Base-by-base conservation (phyloP, 2,113 vertebrate genomes). In the Campylomormyrus numenius region DNA sequence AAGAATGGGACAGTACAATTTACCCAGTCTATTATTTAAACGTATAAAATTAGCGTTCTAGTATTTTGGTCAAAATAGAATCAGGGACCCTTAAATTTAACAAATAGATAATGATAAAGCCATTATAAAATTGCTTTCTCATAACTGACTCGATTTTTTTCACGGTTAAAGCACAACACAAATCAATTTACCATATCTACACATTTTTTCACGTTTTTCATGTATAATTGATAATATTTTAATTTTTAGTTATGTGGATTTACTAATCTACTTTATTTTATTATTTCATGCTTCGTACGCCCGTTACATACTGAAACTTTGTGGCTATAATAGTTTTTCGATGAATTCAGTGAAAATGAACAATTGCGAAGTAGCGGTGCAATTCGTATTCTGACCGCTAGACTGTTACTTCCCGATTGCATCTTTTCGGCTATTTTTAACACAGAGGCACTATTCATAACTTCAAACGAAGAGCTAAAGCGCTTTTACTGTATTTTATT, bases 401-500 rank as follows among this genome's bases (percentile, higher is more conserved):
- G 91, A 49, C 27, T 35, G 39, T 39, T 35, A 48, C 89, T 49
- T n/a, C 15, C 87, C 48, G 39, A 49, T 89, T 2, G 62, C 74
- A 46, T 5, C 9, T 46, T 19, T 70, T 42, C 17, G 46, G 86
- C 90, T 92, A 89, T 91, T 93, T 92, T 91, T 90, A 39, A 93
- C 91, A 93, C 92, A 95, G 92, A 91, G 90, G 83, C 21, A 74
- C 90, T 87, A 90, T 90, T 90, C 90, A 90, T 90, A 84, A 77
- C 9, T 31, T 48, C 5, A 45, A 52, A 52, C 39, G 39, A 11
- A 5, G 13, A n/a, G 3, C 46, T 70, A 46, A 85, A 84, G 17
- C 80, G 24, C 84, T 50, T 50, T 48, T 31, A 52, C 5, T 52
- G 85, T 85, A 50, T 11, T 46, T 85, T 11, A 48, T 24, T 49